phyloP scores from a whole-genome alignment of 2,113 vertebrate species.

The Oriolus oriolus region DNA sequence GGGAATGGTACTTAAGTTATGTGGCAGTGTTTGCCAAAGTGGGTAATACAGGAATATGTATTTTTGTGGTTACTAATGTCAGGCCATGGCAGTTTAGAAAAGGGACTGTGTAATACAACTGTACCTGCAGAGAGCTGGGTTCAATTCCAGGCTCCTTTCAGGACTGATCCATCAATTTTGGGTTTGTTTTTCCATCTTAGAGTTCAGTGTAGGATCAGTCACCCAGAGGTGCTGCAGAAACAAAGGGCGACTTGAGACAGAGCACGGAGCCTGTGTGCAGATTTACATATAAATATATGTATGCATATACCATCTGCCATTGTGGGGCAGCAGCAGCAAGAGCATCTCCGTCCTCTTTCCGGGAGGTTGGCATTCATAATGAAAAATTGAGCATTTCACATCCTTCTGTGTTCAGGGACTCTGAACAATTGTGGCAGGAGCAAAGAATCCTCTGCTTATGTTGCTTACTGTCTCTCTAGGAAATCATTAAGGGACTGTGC shows the following conservation, averaged over 20 bases:
- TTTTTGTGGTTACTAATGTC: neutral
- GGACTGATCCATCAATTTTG: neutral
- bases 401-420: neutral
- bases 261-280: neutral
- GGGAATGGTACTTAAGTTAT: neutral
- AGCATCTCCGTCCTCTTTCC: neutral
- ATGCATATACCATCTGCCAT: neutral
- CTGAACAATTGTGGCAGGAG: neutral
- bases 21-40: neutral
- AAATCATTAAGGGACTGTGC: neutral
- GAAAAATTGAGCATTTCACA: neutral
- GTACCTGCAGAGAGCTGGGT: neutral
- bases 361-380: neutral
- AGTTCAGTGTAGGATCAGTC: neutral
- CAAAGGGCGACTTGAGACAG: neutral
- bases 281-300: neutral
- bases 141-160: neutral
- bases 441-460: neutral
- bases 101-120: neutral
- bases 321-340: slow-evolving; percentile 26
- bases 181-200: neutral
- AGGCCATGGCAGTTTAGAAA: neutral
- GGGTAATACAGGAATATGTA: neutral
- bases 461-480: neutral
- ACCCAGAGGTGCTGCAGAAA: neutral